These are phyloP conservation scores for Sebastes fasciatus DNA, from an alignment of 2,113 vertebrate species.

Conservation along the genomic window DNA sequence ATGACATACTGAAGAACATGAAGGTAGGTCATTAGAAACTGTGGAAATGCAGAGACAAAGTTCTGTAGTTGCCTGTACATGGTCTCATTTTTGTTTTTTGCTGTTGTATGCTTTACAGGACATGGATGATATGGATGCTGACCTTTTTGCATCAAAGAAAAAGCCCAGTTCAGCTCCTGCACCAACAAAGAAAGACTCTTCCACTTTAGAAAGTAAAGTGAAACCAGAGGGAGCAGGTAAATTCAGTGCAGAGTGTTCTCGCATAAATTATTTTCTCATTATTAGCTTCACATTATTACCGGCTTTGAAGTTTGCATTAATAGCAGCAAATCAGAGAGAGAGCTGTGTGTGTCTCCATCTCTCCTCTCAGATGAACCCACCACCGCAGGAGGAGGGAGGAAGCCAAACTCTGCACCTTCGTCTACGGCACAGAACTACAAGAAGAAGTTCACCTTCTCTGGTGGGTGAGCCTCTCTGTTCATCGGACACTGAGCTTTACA, in stretches of 20 bases:
- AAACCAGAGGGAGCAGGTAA: conserved; percentile 65
- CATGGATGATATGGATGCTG: conserved; percentile 89
- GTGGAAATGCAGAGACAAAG: background rate
- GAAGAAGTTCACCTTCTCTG: conserved; percentile 86
- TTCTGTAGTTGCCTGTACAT: background rate
- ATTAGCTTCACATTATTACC: conserved; percentile 14
- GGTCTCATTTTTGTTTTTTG: background rate
- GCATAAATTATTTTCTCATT: conserved; percentile 41
- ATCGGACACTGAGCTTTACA: background rate
- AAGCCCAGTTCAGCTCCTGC: conserved; percentile 75
- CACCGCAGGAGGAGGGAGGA: conserved; percentile 61
- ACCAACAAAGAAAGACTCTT: conserved; percentile 68
- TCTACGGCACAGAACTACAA: conserved; percentile 69
- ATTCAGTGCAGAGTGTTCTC: conserved; percentile 3
- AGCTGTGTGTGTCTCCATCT: conserved; percentile 7
- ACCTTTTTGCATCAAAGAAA: conserved; percentile 83
- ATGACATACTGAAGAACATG: conserved; percentile 83
- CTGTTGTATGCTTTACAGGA: conserved; percentile 74
- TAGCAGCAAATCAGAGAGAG: conserved; percentile 23
- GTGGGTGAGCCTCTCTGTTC: conserved; percentile 66
- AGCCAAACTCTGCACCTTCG: conserved; percentile 68
- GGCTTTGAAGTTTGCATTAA: conserved; percentile 48
- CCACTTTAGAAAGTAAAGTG: conserved; percentile 14
- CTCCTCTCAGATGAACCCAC: conserved; percentile 64
- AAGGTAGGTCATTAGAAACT: conserved; percentile 75